These are phyloP conservation scores for Ichneumon xanthorius DNA, from an alignment of 2,888 invertebrate species.

Conservation along the genomic window DNA sequence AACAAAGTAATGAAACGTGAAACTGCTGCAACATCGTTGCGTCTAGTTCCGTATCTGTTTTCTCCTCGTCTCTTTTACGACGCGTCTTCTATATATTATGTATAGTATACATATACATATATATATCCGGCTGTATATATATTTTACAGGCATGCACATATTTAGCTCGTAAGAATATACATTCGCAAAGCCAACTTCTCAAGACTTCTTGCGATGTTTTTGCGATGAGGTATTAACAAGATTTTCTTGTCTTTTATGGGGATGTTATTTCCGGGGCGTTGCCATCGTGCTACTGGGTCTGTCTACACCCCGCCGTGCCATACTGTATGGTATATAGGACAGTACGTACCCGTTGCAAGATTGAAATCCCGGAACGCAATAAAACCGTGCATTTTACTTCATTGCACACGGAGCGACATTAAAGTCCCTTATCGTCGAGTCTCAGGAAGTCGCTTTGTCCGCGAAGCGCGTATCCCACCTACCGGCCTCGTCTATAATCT, in stretches of 20 bases:
- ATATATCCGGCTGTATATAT: neutral
- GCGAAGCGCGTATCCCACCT: constrained; percentile 20
- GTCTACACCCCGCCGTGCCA: constrained; percentile 12
- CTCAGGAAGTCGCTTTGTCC: constrained; percentile 66
- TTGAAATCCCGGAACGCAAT: constrained; percentile 67
- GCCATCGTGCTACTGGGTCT: neutral
- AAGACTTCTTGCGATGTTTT: constrained; percentile 51
- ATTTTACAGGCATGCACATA: constrained; percentile 29
- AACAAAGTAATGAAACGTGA: constrained; percentile 10
- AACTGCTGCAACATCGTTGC: neutral
- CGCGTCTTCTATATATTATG: neutral
- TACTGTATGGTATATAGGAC: constrained; percentile 8
- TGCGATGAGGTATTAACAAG: constrained; percentile 63
- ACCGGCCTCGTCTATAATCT: neutral
- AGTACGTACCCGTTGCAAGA: constrained; percentile 54
- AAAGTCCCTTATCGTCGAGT: constrained; percentile 65
- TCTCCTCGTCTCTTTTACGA: constrained; percentile 31
- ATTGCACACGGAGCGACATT: constrained; percentile 66
- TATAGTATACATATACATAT: neutral
- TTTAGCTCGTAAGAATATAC: constrained; percentile 40
- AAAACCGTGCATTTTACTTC: constrained; percentile 67
- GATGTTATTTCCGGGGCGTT: constrained; percentile 43
- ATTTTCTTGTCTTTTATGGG: constrained; percentile 60
- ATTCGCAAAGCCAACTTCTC: constrained; percentile 12
- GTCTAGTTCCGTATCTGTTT: constrained; percentile 1